Evolutionary conservation across 2,888 invertebrate genomes (phyloP), one percentile per base, ranked within the genome.

Genomic region (Thymelicus acteon): DNA sequence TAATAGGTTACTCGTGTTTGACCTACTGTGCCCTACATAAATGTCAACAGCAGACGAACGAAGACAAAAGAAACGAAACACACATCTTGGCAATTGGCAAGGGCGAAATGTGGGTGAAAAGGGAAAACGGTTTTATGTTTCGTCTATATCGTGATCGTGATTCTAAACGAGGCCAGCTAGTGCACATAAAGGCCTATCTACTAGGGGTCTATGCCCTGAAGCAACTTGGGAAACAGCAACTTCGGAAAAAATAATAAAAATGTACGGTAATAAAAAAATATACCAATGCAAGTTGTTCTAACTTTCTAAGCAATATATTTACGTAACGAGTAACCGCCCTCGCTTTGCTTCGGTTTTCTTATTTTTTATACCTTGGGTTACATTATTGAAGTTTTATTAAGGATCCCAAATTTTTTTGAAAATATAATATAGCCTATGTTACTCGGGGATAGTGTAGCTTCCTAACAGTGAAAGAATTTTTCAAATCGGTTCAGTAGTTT

Each of bases 11-110:
- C 10, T 48, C 47, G 47, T 31, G 47, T 10, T 44, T 19, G 60
- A 60, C 60, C 40, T 44, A 60, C 7, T 7, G 40, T 19, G 60
- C 19, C 44, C 60, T 19, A 60, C 10, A n/a, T 60, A 19, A 60
- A 40, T 44, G 40, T 60, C 49, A 52, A 52, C 15, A 15, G 8
- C 44, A 44, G 10, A 44, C 10, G n/a, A 19, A 60, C 60, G 12
- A 60, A 60, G 10, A 60, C 44, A 44, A 60, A 60, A 60, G 19
- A 40, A 60, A 44, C 15, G 19, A 15, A 40, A 60, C n/a, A 52
- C 49, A 52, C 49, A 15, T 19, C 49, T 52, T 52, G 19, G 19
- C 15, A 15, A 52, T 52, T 52, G 49, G 49, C 49, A 15, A 19
- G 49, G 19, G 19, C 49, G 15, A 19, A 8, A 52, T 52, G 15